phyloP scores from a whole-genome alignment of 2,113 vertebrate species.

The Dipodomys ordii region DNA sequence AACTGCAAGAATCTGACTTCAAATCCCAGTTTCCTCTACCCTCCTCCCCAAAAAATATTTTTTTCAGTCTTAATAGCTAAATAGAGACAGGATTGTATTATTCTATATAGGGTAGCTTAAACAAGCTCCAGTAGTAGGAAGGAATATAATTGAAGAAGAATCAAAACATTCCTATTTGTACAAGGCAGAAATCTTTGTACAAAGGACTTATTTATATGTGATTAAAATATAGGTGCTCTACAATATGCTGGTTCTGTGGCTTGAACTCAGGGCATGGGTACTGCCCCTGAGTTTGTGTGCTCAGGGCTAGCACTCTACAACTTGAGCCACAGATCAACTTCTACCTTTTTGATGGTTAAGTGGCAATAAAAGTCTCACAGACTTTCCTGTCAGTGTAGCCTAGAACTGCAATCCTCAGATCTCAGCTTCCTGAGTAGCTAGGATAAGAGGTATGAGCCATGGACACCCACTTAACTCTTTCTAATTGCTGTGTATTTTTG shows the following conservation, averaged over 20 bases:
- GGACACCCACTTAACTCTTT: not conserved
- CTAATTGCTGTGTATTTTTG: not conserved
- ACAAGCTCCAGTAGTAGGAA: slow-evolving; percentile 26
- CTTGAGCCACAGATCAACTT: no score
- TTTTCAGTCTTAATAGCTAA: not conserved
- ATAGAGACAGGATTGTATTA: not conserved
- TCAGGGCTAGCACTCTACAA: no score
- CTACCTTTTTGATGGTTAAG: no score
- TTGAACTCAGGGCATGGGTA: no score
- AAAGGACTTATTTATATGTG: not conserved
- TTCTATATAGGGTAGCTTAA: not conserved
- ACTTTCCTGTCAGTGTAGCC: no score
- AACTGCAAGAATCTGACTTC: no score
- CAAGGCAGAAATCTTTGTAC: not conserved
- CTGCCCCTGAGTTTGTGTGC: slow-evolving; percentile 9
- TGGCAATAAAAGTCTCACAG: no score
- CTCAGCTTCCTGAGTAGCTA: no score
- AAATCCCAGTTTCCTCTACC: no score
- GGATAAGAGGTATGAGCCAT: no score
- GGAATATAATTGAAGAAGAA: not conserved
- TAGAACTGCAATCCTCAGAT: no score
- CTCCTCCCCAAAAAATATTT: no score
- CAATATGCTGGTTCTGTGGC: not conserved
- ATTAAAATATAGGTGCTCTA: slow-evolving; percentile 4
- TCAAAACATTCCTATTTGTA: slow-evolving; percentile 4